Percentiles rank a stretch among this genome's conserved stretches.
Evolutionary conservation across 2,888 invertebrate species (phyloP).

Genomic region (Tipula vernalis): DNA sequence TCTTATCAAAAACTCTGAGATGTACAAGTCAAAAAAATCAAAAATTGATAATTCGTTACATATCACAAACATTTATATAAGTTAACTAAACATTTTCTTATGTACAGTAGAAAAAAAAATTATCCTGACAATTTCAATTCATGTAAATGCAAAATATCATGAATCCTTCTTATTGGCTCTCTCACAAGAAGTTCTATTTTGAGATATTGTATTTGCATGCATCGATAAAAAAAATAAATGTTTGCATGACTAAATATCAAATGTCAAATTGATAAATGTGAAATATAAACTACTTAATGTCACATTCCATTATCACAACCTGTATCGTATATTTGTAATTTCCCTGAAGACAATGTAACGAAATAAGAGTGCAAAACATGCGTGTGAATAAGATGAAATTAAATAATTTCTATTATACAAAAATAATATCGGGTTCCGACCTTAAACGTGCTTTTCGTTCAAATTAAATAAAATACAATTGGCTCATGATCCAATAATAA

Average conservation of each 20-base stretch:
- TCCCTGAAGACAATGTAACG: neutral
- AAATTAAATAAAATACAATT: neutral
- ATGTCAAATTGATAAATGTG: too few species aligned
- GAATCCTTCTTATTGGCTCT: neutral
- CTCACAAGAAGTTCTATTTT: neutral
- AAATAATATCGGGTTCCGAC: neutral
- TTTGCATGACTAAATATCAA: neutral
- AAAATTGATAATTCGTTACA: neutral
- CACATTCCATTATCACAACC: neutral
- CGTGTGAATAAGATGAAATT: neutral
- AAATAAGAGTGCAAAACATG: too few species aligned
- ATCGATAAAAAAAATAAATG: neutral
- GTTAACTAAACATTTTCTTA: neutral
- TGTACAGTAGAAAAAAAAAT: neutral
- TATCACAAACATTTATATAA: neutral
- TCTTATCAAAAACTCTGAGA: neutral
- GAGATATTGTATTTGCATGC: neutral
- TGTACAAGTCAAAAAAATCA: neutral
- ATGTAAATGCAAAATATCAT: neutral
- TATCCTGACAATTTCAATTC: neutral
- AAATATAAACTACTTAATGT: neutral
- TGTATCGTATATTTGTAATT: neutral
- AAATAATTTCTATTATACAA: neutral
- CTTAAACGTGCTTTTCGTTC: neutral
- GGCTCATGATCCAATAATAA: neutral